These are phyloP conservation scores for Nematostella vectensis DNA, from an alignment of 92 coral and sea anemone species.

Conservation along the genomic window DNA sequence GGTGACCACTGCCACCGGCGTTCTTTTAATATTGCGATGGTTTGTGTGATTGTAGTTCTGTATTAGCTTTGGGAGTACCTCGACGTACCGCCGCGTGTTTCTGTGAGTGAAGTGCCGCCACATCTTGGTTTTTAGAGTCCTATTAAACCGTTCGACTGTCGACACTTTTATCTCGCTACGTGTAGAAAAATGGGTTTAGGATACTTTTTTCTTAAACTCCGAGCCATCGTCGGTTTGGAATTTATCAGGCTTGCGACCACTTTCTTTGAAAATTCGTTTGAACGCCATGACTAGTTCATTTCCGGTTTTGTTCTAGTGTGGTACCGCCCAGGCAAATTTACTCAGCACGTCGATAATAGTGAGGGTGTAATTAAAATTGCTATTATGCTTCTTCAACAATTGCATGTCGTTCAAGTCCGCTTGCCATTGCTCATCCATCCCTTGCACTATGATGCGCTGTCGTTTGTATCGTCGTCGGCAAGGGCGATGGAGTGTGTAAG, in stretches of 20 bases:
- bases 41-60: constrained; percentile 12
- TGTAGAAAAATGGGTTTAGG: constrained; percentile 9
- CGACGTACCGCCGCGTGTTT: constrained; percentile 15
- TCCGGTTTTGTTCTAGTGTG: not conserved
- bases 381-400: not conserved
- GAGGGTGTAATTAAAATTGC: not conserved
- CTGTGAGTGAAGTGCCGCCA: constrained; percentile 27
- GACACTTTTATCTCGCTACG: constrained; percentile 15
- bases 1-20: constrained; percentile 20
- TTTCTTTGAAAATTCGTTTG: constrained; percentile 4
- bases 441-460: not conserved
- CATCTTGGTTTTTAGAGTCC: constrained; percentile 25
- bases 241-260: constrained; percentile 12
- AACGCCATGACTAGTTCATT: constrained; percentile 5
- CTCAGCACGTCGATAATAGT: constrained; percentile 3
- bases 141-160: constrained; percentile 29
- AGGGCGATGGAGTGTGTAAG: not conserved
- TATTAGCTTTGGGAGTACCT: constrained; percentile 20
- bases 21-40: constrained; percentile 17
- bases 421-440: not conserved
- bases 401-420: not conserved
- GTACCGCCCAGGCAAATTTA: not conserved
- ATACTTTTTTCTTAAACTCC: constrained; percentile 12
- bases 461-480: not conserved
- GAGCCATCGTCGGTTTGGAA: constrained; percentile 9